These are phyloP conservation scores for Drosophila gunungcola DNA, from an alignment of 1,140 invertebrate genomes.

Conservation along the genomic window DNA sequence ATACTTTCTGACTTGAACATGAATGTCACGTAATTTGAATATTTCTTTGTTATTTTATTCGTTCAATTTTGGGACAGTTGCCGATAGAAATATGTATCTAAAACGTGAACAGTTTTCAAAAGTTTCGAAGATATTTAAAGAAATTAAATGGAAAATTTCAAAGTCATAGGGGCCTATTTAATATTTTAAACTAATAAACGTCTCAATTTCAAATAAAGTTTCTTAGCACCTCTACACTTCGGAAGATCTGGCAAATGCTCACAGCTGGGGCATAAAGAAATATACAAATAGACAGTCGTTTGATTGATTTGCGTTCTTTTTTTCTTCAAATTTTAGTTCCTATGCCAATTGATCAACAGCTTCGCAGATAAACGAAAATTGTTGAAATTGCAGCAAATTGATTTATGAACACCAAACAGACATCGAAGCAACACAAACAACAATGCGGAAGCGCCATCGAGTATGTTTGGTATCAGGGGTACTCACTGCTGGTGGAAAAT, in stretches of 20 bases:
- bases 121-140: neutral
- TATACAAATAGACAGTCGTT: constrained; percentile 21
- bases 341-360: constrained; percentile 62
- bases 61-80: constrained; percentile 15
- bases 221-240: constrained; percentile 15
- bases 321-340: constrained; percentile 53
- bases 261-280: constrained; percentile 7
- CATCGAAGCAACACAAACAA: constrained; percentile 22
- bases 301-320: constrained; percentile 62
- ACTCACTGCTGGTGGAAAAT: constrained; percentile 11
- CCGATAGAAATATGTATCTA: constrained; percentile 32
- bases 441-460: constrained; percentile 61
- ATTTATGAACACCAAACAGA: constrained; percentile 62
- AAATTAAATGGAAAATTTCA: neutral
- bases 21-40: constrained; percentile 65
- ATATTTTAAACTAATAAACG: constrained; percentile 10
- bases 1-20: constrained; percentile 22
- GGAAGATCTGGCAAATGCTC: neutral
- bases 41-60: constrained; percentile 27
- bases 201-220: constrained; percentile 17
- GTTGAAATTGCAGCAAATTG: constrained; percentile 74
- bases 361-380: constrained; percentile 40
- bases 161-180: neutral
- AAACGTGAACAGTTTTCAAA: constrained; percentile 46
- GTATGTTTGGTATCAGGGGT: constrained; percentile 21